Evolutionary conservation across 2,888 invertebrate species (phyloP).

Genomic region (Scelioninae gen. 2): DNA sequence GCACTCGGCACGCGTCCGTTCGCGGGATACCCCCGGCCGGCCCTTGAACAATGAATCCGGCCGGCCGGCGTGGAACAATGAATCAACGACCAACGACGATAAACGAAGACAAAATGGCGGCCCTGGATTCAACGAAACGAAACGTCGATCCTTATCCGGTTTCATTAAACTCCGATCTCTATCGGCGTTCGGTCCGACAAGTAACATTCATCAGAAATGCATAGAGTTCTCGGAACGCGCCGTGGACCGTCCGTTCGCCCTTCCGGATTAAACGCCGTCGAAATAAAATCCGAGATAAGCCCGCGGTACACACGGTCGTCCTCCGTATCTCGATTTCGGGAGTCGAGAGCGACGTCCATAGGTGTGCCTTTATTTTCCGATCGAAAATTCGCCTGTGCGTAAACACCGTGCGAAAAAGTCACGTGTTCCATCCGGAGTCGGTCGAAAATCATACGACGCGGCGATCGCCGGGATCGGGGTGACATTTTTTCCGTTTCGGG

Average conservation of each 20-base stretch:
- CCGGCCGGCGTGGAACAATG: no score
- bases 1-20: no score
- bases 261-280: conserved; percentile 59
- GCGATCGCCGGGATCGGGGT: no score
- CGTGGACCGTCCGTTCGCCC: conserved; percentile 62
- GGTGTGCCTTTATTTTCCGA: conserved; percentile 43
- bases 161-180: conserved; percentile 72
- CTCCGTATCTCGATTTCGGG: conserved; percentile 49
- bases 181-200: conserved; percentile 64
- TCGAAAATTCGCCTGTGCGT: conserved; percentile 61
- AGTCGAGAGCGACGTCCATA: conserved; percentile 40
- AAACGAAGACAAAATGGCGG: no score
- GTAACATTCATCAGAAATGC: conserved; percentile 73
- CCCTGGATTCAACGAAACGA: no score
- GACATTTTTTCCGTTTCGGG: no score
- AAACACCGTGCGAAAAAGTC: conserved; percentile 67
- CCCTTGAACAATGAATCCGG: no score
- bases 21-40: no score
- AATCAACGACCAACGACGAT: no score
- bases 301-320: conserved; percentile 43
- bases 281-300: conserved; percentile 66
- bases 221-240: conserved; percentile 66
- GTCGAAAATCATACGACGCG: no score
- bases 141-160: conserved; percentile 23
- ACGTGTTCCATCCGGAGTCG: no score